Conservation (phyloP, 2,797 vertebrate genomes). For the Bucorvus abyssinicus region DNA sequence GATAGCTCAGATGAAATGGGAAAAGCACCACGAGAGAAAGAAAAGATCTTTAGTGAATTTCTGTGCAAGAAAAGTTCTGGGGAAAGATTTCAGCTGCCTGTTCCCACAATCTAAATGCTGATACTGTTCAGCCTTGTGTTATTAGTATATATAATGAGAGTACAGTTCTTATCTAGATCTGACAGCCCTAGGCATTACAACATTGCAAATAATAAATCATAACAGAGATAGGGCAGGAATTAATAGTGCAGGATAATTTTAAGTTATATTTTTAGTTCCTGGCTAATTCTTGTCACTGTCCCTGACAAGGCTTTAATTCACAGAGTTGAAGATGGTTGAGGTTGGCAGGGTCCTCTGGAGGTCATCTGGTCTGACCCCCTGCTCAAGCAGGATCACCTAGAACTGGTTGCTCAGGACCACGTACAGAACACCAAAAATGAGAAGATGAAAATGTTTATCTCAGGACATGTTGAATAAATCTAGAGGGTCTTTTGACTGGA, state of each 20-base stretch:
- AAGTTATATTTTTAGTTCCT: background rate
- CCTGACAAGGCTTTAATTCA: background rate
- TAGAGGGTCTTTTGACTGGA: background rate
- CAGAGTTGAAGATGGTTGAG: background rate
- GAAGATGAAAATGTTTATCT: background rate
- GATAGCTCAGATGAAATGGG: background rate
- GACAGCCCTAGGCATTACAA: background rate
- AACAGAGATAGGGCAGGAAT: background rate
- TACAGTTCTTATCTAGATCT: background rate
- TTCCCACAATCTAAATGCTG: background rate
- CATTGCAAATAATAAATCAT: background rate
- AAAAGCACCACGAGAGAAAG: background rate
- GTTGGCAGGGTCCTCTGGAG: background rate
- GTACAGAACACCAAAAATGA: background rate
- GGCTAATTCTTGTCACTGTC: background rate
- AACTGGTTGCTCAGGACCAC: accelerated
- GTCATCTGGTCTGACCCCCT: background rate
- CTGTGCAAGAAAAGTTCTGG: background rate
- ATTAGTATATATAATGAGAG: background rate
- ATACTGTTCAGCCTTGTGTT: background rate
- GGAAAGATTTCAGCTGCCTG: background rate
- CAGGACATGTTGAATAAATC: background rate
- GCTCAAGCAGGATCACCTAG: background rate
- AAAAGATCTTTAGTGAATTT: background rate
- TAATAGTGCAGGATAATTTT: background rate